Conservation (phyloP, 2,888 invertebrate species). For the Heliothis peltigera region DNA sequence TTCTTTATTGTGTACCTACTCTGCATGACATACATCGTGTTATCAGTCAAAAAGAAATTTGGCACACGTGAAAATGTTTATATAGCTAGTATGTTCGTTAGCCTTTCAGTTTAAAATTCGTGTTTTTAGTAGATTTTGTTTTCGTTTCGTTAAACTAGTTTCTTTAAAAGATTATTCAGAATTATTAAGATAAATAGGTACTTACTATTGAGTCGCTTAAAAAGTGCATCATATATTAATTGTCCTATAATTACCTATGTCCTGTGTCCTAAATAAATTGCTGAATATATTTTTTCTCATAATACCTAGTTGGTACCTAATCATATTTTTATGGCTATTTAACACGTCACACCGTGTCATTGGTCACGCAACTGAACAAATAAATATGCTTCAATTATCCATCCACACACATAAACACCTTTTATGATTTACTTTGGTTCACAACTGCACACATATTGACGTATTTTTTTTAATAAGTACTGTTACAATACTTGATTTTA, state of each 20-base stretch:
- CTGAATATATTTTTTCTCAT: slow-evolving; percentile 1
- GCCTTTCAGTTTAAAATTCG: neutral
- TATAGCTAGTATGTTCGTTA: neutral
- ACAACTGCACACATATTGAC: slow-evolving; percentile 9
- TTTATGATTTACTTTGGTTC: slow-evolving; percentile 23
- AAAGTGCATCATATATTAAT: too few species aligned
- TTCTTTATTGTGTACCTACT: neutral
- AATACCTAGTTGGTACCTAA: neutral
- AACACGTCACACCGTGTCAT: slow-evolving; percentile 26
- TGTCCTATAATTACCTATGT: neutral
- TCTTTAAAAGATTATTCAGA: too few species aligned
- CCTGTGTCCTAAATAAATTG: neutral
- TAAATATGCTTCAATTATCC: slow-evolving; percentile 20
- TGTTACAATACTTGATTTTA: slow-evolving; percentile 4
- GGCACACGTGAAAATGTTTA: neutral
- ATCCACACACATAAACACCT: neutral
- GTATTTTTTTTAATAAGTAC: neutral
- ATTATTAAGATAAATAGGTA: too few species aligned
- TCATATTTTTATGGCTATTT: slow-evolving; percentile 19
- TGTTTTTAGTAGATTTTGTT: neutral
- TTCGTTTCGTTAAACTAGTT: too few species aligned
- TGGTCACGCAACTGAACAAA: slow-evolving; percentile 41
- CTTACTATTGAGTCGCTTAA: too few species aligned
- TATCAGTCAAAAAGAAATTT: slow-evolving; percentile 2
- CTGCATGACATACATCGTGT: neutral